Evolutionary conservation across 2,888 invertebrate species (phyloP).

Genomic region (Nemotelus nigrinus): DNA sequence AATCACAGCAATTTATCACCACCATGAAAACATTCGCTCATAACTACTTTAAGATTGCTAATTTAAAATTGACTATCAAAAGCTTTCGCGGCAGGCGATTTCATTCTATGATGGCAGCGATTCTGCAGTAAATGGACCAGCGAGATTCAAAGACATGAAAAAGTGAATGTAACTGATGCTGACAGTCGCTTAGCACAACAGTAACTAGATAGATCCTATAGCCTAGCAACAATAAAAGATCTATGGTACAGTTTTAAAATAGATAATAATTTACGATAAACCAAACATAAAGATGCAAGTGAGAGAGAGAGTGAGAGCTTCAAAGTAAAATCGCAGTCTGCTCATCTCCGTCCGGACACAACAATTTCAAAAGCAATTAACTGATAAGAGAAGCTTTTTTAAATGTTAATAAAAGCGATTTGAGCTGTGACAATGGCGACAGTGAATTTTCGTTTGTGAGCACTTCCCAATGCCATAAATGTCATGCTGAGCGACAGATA

Average conservation of each 20-base stretch:
- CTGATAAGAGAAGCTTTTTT: constrained; percentile 47
- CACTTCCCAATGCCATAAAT: constrained; percentile 17
- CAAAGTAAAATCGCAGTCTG: background rate
- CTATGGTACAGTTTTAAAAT: constrained; percentile 25
- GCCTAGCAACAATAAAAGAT: constrained; percentile 3
- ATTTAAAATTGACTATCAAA: background rate
- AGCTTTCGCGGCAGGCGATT: too few species aligned
- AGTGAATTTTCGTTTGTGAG: background rate
- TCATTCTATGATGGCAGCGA: too few species aligned
- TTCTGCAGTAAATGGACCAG: too few species aligned
- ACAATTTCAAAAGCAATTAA: constrained; percentile 51
- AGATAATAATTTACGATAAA: constrained; percentile 45
- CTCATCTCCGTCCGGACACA: background rate
- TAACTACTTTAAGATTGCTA: background rate
- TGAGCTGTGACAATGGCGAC: constrained; percentile 4
- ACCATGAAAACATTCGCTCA: background rate
- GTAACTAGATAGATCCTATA: too few species aligned
- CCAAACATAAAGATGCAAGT: background rate
- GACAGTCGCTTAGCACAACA: too few species aligned
- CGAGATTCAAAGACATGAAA: too few species aligned
- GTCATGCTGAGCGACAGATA: constrained; percentile 14
- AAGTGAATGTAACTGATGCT: too few species aligned
- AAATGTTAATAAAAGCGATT: constrained; percentile 49
- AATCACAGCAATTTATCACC: background rate
- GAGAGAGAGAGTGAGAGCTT: too few species aligned